These are phyloP conservation scores for Cardiocondyla obscurior DNA, from an alignment of 1,140 invertebrate species.

Conservation along the genomic window DNA sequence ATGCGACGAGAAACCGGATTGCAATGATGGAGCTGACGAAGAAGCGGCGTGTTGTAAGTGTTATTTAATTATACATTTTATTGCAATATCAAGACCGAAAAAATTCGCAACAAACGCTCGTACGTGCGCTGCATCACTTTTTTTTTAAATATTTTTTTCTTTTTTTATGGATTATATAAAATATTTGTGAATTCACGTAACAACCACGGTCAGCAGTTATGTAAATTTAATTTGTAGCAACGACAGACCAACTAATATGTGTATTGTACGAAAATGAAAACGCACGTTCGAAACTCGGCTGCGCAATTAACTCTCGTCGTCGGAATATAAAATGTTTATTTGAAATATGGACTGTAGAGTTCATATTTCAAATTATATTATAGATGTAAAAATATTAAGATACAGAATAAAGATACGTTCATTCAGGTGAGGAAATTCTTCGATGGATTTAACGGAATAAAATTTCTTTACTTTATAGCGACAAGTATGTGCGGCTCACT, in stretches of 20 bases:
- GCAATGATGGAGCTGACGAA: constrained; percentile 95
- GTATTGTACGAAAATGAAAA: not conserved
- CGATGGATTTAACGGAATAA: not conserved
- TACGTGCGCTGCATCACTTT: not conserved
- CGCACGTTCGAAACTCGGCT: not conserved
- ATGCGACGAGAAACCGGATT: constrained; percentile 95
- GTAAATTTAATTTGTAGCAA: not conserved
- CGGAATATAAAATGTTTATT: not conserved
- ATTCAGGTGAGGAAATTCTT: not conserved
- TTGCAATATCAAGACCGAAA: not conserved
- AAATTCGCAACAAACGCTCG: not conserved
- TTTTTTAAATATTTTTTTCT: not conserved
- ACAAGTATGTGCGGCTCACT: constrained; percentile 90
- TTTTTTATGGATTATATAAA: not conserved
- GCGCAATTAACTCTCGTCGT: not conserved
- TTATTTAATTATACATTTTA: not conserved
- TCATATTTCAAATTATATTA: not conserved
- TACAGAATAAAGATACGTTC: not conserved
- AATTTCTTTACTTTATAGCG: constrained; percentile 84
- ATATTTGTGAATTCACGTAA: not conserved
- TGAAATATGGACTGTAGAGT: not conserved
- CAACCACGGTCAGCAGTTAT: not conserved
- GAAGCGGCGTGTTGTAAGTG: constrained; percentile 93
- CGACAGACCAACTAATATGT: not conserved
- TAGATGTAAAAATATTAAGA: not conserved